Percentiles rank a stretch among this genome's conserved stretches.
Evolutionary conservation across 2,888 invertebrate genomes (phyloP).

Genomic region (Drosophila pseudotakahashii): DNA sequence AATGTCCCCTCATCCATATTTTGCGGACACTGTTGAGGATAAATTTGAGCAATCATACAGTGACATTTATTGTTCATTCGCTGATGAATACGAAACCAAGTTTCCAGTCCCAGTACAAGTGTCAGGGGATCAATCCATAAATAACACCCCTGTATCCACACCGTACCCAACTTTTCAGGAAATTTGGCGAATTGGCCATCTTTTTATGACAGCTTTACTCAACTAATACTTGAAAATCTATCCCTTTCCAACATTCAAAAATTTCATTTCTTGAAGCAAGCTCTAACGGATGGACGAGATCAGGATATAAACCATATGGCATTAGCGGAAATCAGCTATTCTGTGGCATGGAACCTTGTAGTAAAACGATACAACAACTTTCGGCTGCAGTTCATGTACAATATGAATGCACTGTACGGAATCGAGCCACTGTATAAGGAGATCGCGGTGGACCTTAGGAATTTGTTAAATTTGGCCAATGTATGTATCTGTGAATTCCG

Average conservation of each 20-base stretch:
- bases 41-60: background rate
- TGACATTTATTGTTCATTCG: no score
- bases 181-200: no score
- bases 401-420: background rate
- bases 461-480: no score
- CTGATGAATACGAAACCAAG: background rate
- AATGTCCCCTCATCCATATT: background rate
- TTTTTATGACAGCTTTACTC: background rate
- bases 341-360: background rate
- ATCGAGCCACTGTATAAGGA: background rate
- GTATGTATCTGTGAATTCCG: no score
- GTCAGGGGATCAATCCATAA: background rate
- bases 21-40: background rate
- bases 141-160: background rate
- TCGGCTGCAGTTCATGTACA: background rate
- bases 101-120: background rate
- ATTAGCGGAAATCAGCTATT: background rate
- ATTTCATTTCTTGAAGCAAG: conserved; percentile 1
- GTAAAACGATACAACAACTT: background rate
- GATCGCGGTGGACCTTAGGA: no score
- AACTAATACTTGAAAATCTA: background rate
- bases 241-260: background rate
- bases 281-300: background rate
- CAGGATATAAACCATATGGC: no score
- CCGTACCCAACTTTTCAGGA: background rate